Evolutionary conservation across 1,140 invertebrate genomes (phyloP).

Genomic region (Drosophila hydei): DNA sequence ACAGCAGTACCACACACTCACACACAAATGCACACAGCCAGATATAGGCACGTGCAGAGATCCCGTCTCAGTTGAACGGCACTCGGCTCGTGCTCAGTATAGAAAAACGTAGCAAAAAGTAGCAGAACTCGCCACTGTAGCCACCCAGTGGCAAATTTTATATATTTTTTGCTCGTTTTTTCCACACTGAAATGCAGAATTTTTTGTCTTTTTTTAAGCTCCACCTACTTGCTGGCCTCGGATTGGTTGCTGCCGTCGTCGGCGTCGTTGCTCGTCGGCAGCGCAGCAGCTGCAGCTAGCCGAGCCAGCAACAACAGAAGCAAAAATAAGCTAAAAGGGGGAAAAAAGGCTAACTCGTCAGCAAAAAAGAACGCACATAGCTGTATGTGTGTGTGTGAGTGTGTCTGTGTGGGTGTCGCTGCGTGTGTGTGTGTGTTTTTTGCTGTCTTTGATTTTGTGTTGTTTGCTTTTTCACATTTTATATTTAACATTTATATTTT

Average conservation of each 20-base stretch:
- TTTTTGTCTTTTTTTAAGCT: constrained; percentile 83
- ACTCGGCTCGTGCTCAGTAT: constrained; percentile 57
- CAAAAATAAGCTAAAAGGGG: constrained; percentile 72
- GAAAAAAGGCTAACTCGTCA: constrained; percentile 78
- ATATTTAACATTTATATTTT: constrained; percentile 83
- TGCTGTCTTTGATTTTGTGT: constrained; percentile 75
- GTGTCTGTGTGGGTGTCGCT: constrained; percentile 15
- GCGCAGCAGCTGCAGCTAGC: constrained; percentile 30
- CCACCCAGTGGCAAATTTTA: constrained; percentile 38
- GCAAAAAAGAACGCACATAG: constrained; percentile 50
- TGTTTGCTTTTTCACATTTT: constrained; percentile 82
- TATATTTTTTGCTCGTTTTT: constrained; percentile 71
- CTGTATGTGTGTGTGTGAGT: constrained; percentile 8
- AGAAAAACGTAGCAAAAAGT: constrained; percentile 81
- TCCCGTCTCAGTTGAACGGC: constrained; percentile 23
- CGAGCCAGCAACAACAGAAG: constrained; percentile 50
- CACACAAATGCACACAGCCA: constrained; percentile 16
- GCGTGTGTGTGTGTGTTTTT: constrained; percentile 43
- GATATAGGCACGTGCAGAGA: constrained; percentile 21
- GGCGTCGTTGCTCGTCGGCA: constrained; percentile 33
- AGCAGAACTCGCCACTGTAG: constrained; percentile 39
- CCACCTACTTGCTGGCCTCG: constrained; percentile 80
- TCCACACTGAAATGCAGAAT: constrained; percentile 58
- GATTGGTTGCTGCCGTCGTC: constrained; percentile 66
- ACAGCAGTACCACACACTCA: background rate